A percentile compares a stretch with the other conserved stretches of the same genome.
phyloP scores from a whole-genome alignment of 2,113 vertebrate species.

The Ammospiza nelsoni region DNA sequence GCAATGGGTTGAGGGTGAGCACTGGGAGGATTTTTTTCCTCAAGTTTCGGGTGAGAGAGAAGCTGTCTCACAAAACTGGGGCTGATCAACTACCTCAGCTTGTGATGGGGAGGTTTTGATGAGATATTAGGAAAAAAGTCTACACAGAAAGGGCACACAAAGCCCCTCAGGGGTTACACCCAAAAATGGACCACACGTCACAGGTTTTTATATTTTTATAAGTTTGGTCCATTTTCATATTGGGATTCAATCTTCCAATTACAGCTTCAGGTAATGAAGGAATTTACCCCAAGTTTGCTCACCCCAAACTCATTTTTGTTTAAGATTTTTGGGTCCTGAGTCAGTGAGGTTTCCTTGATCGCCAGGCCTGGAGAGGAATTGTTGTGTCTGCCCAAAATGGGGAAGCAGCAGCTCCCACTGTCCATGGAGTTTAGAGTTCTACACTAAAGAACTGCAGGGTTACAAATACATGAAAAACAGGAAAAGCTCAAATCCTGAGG shows the following conservation, averaged over 20 bases:
- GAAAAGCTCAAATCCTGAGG: neutral
- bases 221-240: too few relatives aligned
- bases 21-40: neutral
- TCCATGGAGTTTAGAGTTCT: rapidly evolving
- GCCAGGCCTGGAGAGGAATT: neutral
- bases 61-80: neutral
- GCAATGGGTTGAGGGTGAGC: neutral
- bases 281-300: neutral
- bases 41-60: neutral
- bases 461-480: rapidly evolving
- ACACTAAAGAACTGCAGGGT: neutral
- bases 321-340: neutral
- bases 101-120: neutral
- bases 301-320: neutral
- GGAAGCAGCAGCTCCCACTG: neutral
- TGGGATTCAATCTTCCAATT: neutral
- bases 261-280: neutral
- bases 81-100: neutral
- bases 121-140: too few relatives aligned
- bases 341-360: neutral
- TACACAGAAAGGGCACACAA: rapidly evolving
- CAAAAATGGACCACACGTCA: neutral
- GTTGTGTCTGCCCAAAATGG: too few relatives aligned
- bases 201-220: rapidly evolving
- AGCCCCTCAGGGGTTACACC: neutral